phyloP scores from a whole-genome alignment of 2,797 vertebrate species.

The Aplochiton taeniatus region DNA sequence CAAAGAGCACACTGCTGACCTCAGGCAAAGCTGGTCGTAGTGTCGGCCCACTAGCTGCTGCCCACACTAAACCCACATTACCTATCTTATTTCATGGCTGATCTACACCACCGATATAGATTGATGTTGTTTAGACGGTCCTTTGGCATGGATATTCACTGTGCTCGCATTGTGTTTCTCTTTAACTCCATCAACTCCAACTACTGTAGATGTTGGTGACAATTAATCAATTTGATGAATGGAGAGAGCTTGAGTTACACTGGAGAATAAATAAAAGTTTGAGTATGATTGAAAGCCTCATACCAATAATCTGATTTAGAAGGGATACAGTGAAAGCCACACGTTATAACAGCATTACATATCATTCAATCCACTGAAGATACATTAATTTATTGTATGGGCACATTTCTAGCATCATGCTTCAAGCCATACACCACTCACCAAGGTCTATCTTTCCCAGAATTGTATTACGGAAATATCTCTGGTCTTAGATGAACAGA shows the following conservation, averaged over 20 bases:
- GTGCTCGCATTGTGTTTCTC: not conserved
- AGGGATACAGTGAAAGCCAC: not conserved
- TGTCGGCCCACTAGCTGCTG: not conserved
- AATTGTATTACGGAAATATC: not conserved
- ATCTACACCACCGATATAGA: slow-evolving; percentile 3
- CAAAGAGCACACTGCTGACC: not conserved
- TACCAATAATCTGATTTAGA: not conserved
- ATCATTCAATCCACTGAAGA: slow-evolving; percentile 4
- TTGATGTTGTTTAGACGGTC: not conserved
- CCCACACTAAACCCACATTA: not conserved
- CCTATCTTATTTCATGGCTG: not conserved
- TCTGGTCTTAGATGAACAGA: too few species aligned
- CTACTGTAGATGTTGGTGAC: not conserved
- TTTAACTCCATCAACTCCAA: not conserved
- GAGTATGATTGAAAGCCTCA: not conserved
- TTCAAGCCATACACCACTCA: not conserved
- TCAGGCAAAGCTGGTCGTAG: not conserved
- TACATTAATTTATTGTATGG: slow-evolving; percentile 6
- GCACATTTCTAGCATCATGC: not conserved
- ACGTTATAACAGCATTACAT: not conserved
- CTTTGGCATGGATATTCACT: not conserved
- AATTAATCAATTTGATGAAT: not conserved
- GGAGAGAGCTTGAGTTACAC: not conserved
- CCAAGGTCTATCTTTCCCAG: not conserved
- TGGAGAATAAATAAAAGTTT: not conserved